phyloP scores from a whole-genome alignment of 2,797 vertebrate species.

The Petrocephalus sullivani region DNA sequence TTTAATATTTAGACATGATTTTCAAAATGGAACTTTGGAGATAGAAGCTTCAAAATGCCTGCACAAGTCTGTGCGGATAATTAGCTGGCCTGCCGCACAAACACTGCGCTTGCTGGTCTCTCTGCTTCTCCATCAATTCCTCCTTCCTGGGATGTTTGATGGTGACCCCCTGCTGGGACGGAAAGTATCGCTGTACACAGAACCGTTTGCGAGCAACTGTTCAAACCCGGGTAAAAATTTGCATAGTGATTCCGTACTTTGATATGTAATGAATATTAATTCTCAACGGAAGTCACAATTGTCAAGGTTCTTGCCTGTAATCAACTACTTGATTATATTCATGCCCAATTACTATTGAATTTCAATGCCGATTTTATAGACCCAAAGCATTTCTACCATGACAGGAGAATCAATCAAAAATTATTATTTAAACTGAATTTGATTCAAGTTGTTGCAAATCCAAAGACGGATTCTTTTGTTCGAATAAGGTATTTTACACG shows the following conservation, averaged over 20 bases:
- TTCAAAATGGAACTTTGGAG: background rate
- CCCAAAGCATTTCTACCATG: background rate
- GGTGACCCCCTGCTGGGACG: background rate
- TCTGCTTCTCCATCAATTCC: background rate
- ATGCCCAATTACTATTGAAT: constrained; percentile 4
- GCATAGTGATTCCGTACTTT: background rate
- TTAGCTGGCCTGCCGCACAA: background rate
- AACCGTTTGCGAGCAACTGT: background rate
- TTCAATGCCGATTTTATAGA: constrained; percentile 8
- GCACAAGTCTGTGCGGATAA: background rate
- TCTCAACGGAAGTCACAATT: background rate
- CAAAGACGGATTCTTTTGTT: background rate
- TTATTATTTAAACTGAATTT: constrained; percentile 9
- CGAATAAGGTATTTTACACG: background rate
- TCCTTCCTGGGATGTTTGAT: background rate
- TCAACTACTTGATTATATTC: background rate
- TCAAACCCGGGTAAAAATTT: background rate
- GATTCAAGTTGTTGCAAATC: background rate
- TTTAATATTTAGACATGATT: background rate
- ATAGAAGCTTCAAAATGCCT: background rate
- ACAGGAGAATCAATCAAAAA: background rate
- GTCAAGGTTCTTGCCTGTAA: background rate
- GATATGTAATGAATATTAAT: constrained; percentile 6
- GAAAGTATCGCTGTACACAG: background rate
- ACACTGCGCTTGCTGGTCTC: background rate